Evolutionary conservation across 2,888 invertebrate species (phyloP).

Genomic region (Pheosia tremula): DNA sequence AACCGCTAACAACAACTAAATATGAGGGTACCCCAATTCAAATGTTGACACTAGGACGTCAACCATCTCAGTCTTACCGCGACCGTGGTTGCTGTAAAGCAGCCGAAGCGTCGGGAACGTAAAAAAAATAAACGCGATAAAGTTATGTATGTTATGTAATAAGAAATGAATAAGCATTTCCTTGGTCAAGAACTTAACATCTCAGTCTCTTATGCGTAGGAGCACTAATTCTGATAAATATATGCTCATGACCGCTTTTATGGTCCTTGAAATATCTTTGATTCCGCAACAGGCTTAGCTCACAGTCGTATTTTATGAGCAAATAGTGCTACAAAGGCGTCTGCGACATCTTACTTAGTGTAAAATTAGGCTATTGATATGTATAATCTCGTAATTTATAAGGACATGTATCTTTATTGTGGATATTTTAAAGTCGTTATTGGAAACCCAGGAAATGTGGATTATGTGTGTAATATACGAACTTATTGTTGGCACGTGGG

Average conservation of each 20-base stretch:
- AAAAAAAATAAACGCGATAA: too few relatives aligned
- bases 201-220: background rate
- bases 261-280: background rate
- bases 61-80: too few relatives aligned
- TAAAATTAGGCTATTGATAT: slow-evolving; percentile 4
- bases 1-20: too few relatives aligned
- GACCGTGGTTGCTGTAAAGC: too few relatives aligned
- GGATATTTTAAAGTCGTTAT: background rate
- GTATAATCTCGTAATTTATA: slow-evolving; percentile 5
- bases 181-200: background rate
- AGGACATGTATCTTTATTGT: background rate
- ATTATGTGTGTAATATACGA: background rate
- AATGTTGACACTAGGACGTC: too few relatives aligned
- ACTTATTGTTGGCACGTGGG: background rate
- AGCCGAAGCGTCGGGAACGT: too few relatives aligned
- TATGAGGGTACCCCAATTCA: too few relatives aligned
- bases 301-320: background rate
- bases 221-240: slow-evolving; percentile 6
- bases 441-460: background rate
- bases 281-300: background rate
- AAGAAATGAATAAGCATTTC: too few relatives aligned
- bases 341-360: background rate
- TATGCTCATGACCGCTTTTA: background rate
- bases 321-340: slow-evolving; percentile 2
- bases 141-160: too few relatives aligned